Conservation (phyloP, 2,113 vertebrate species). For the Puma concolor region DNA sequence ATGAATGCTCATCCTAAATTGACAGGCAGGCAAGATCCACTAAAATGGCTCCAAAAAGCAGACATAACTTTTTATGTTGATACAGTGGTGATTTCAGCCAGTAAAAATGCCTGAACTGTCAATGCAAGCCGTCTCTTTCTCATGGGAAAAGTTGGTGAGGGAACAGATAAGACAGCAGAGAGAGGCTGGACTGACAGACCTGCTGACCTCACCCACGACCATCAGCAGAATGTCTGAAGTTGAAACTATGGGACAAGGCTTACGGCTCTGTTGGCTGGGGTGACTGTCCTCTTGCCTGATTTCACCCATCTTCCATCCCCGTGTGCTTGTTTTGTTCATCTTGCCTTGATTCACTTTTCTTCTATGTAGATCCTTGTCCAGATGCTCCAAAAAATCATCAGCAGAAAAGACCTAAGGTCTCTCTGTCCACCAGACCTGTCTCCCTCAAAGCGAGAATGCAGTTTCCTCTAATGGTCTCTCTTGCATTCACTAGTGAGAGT, state of each 20-base stretch:
- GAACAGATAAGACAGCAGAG: background rate
- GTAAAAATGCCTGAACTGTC: background rate
- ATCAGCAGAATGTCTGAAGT: background rate
- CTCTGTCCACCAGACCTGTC: background rate
- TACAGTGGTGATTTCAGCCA: background rate
- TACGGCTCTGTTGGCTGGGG: background rate
- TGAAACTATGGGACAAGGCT: background rate
- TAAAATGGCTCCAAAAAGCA: background rate
- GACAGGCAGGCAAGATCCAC: background rate
- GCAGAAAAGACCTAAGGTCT: background rate
- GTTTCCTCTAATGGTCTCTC: background rate
- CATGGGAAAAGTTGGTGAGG: background rate
- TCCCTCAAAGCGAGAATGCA: background rate
- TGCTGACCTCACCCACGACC: background rate
- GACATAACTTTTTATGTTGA: background rate
- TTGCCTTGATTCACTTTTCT: background rate
- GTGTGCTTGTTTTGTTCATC: background rate
- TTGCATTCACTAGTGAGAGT: background rate
- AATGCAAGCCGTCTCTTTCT: background rate
- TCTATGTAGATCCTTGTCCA: background rate
- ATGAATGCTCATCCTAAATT: background rate
- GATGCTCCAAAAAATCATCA: background rate
- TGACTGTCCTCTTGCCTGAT: background rate
- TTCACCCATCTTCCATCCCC: background rate
- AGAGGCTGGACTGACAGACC: rapidly evolving